Conservation (phyloP, 1,140 invertebrate species). For the Calephelis virginiensis region DNA sequence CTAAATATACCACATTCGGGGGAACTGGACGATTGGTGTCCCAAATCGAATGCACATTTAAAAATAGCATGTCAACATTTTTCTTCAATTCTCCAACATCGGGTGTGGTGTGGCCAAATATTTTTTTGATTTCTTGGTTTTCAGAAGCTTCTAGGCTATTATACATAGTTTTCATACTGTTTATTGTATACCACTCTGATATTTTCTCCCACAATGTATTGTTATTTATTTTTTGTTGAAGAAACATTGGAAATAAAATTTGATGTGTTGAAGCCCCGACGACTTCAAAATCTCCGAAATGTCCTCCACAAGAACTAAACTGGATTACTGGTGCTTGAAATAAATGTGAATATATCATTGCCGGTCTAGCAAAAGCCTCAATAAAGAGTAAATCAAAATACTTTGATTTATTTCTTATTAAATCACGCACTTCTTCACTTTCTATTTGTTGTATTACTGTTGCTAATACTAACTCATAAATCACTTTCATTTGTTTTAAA, state of each 20-base stretch:
- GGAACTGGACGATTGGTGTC: conserved; percentile 65
- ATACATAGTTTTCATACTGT: neutral
- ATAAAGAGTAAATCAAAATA: conserved; percentile 41
- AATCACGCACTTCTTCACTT: conserved; percentile 17
- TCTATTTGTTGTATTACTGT: conserved; percentile 30
- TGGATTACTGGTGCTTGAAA: conserved; percentile 40
- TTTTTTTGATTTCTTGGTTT: conserved; percentile 49
- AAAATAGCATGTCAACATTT: conserved; percentile 78
- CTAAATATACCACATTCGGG: conserved; percentile 71
- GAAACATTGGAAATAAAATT: conserved; percentile 31
- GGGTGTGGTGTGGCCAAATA: conserved; percentile 62
- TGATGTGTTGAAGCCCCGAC: conserved; percentile 34
- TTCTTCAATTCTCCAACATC: conserved; percentile 64
- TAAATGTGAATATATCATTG: conserved; percentile 31
- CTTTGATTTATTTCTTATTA: too few species aligned
- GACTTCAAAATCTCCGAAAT: conserved; percentile 23
- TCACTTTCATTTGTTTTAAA: neutral
- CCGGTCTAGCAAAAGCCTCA: conserved; percentile 30
- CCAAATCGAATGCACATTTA: conserved; percentile 72
- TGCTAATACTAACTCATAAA: conserved; percentile 2
- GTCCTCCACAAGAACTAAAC: conserved; percentile 37
- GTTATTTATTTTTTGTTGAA: conserved; percentile 30
- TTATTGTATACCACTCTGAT: conserved; percentile 30
- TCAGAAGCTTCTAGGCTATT: conserved; percentile 27
- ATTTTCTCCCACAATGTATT: conserved; percentile 44